Evolutionary conservation across 2,797 vertebrate species (phyloP), one percentile per base, ranked within the genome.

Genomic region (Scarus forsteni): DNA sequence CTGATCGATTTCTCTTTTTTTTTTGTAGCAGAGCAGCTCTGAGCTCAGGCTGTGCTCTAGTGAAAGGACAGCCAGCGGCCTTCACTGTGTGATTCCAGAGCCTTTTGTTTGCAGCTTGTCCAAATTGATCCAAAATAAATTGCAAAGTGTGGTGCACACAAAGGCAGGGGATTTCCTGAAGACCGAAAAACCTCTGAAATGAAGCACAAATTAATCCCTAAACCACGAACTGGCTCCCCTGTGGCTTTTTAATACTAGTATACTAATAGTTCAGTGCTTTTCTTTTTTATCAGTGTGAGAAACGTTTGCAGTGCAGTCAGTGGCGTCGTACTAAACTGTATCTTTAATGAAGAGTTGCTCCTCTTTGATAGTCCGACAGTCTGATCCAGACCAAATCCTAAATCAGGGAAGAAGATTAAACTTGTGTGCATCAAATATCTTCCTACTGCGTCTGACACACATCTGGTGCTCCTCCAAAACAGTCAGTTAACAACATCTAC

Each of bases 351-450:
- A 0, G 0, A 42, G 50, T 44, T 57, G 45, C 69, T 64, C 66
- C 60, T 42, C 77, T 19, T 42, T 57, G 42, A 54, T 76, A 75
- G 66, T 65, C 87, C 83, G 36, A 46, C 39, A 80, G 57, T 83
- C 86, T 85, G 76, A 86, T 79, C 84, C 77, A 83, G 71, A 78
- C 79, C 54, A 88, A 90, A 91, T 86, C 86, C 89, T 83, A 88
- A 87, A 89, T 79, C 83, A 19, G 79, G 80, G 85, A 91, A 90
- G 85, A 86, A 90, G 87, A 91, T 92, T 91, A 88, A 85, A 84
- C 62, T 56, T 71, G n/a, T 43, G 42, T 59, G 75, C 39, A 70
- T 77, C 77, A 85, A 87, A 88, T 83, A 78, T 48, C 59, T 77
- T 44, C 78, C 44, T 74, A 63, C 48, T 59, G 65, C 1, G 5